Evolutionary conservation across 2,888 invertebrate genomes (phyloP).

Genomic region (Chaitophorus viminalis): DNA sequence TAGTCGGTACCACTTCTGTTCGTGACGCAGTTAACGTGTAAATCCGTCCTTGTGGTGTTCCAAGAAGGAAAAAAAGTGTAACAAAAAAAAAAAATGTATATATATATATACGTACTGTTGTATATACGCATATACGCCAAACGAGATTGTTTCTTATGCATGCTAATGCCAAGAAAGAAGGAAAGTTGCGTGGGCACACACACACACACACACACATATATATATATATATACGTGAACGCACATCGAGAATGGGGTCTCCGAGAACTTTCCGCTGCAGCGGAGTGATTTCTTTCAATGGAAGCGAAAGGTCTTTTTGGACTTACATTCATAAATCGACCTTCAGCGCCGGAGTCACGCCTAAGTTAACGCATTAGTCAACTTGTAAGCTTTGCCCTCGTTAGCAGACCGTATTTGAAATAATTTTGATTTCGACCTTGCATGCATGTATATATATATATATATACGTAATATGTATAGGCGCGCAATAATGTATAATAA

Average conservation of each 20-base stretch:
- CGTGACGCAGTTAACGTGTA: slow-evolving; percentile 51
- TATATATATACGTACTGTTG: not conserved
- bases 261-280: not conserved
- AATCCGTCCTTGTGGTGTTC: slow-evolving; percentile 44
- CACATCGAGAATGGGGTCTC: slow-evolving; percentile 16
- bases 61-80: not conserved
- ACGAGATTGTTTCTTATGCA: slow-evolving; percentile 32
- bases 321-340: slow-evolving; percentile 54
- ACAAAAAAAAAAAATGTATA: too few species aligned
- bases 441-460: not conserved
- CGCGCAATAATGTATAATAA: not conserved
- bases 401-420: slow-evolving; percentile 30
- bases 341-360: slow-evolving; percentile 10
- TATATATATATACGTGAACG: not conserved
- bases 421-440: slow-evolving; percentile 23
- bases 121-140: not conserved
- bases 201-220: too few species aligned
- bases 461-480: too few species aligned
- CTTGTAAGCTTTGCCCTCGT: slow-evolving; percentile 54
- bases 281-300: slow-evolving; percentile 31
- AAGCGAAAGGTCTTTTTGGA: slow-evolving; percentile 33
- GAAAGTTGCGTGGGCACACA: not conserved
- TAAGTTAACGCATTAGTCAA: slow-evolving; percentile 42
- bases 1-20: slow-evolving; percentile 20
- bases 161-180: slow-evolving; percentile 37